A percentile compares a stretch with the other conserved stretches of the same genome.
phyloP scores from a whole-genome alignment of 2,113 vertebrate genomes.

The Saguinus imperator region DNA sequence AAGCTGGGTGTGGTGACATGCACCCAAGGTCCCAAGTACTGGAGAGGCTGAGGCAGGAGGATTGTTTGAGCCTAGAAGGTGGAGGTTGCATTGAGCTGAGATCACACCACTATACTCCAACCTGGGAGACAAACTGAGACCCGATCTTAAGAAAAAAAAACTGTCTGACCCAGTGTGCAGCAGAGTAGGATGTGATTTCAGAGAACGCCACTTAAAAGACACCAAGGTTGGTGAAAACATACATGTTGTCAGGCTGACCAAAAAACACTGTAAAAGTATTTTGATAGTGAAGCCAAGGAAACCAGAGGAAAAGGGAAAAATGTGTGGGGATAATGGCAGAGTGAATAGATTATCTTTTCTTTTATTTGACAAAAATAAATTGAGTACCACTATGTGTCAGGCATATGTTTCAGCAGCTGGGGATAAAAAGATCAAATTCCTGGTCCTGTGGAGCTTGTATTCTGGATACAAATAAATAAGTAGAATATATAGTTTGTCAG shows the following conservation, averaged over 20 bases:
- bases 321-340: background rate
- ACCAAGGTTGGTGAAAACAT: background rate
- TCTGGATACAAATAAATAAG: background rate
- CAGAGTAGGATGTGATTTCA: background rate
- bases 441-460: background rate
- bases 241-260: background rate
- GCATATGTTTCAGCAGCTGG: background rate
- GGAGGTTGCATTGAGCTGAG: too few relatives aligned
- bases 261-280: background rate
- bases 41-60: too few relatives aligned
- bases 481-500: background rate
- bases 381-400: background rate
- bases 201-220: background rate
- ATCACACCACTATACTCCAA: too few relatives aligned
- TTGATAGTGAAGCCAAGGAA: background rate
- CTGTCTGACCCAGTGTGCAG: background rate
- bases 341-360: background rate
- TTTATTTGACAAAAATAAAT: background rate
- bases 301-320: background rate
- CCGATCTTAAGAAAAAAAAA: too few relatives aligned
- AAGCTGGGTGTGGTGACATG: too few relatives aligned
- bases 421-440: background rate
- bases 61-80: too few relatives aligned
- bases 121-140: too few relatives aligned
- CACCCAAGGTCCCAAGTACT: too few relatives aligned